Percentiles rank a stretch among this genome's conserved stretches.
Evolutionary conservation across 1,140 invertebrate species (phyloP).

Genomic region (Nasonia vitripennis): DNA sequence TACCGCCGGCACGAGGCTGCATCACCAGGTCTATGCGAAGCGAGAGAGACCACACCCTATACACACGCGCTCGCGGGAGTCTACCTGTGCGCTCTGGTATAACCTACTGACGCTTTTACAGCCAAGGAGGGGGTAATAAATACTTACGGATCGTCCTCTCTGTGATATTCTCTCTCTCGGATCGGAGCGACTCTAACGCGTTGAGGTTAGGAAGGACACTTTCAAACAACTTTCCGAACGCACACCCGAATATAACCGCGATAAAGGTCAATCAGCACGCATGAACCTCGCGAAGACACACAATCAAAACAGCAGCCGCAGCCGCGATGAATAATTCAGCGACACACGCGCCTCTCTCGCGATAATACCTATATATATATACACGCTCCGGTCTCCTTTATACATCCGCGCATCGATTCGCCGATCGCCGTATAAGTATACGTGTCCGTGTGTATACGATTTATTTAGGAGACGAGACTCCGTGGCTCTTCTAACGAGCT

Average conservation of each 20-base stretch:
- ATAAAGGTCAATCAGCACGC: too few species aligned
- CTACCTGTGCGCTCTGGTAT: not conserved
- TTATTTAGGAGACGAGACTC: slow-evolving; percentile 15
- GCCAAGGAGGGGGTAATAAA: not conserved
- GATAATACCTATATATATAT: not conserved
- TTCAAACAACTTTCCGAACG: too few species aligned
- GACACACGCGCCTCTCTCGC: not conserved
- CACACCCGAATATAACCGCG: too few species aligned
- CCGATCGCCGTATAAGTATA: not conserved
- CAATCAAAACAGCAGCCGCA: slow-evolving; percentile 9
- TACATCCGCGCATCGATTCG: not conserved
- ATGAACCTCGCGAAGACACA: not conserved
- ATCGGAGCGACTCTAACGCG: too few species aligned
- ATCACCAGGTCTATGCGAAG: not conserved
- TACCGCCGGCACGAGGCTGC: not conserved
- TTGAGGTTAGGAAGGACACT: too few species aligned
- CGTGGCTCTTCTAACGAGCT: not conserved
- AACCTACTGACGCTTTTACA: not conserved
- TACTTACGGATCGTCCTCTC: too few species aligned
- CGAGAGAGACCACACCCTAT: slow-evolving; percentile 30
- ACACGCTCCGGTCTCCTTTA: not conserved
- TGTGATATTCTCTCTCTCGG: too few species aligned
- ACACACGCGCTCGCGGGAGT: not conserved
- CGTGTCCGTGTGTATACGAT: not conserved
- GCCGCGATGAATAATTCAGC: slow-evolving; percentile 16